Conservation (phyloP, 2,113 vertebrate genomes). For the Piprites chloris region DNA sequence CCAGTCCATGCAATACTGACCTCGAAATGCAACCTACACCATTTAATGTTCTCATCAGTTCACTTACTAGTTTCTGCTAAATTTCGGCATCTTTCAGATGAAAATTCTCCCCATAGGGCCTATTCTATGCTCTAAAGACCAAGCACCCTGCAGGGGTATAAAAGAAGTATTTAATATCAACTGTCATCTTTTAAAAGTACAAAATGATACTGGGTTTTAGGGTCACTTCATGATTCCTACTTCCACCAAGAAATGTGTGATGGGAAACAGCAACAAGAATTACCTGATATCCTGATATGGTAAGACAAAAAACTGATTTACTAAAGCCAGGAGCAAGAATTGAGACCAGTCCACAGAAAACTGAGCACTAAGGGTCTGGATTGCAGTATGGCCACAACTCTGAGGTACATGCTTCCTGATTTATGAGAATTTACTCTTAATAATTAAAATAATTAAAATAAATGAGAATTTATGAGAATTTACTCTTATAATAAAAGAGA, state of each 20-base stretch:
- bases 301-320: neutral
- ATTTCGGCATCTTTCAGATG: neutral
- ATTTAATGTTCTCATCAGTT: neutral
- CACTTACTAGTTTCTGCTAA: neutral
- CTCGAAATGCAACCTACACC: neutral
- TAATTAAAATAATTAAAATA: no score
- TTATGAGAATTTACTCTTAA: neutral
- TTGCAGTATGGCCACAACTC: neutral
- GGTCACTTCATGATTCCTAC: neutral
- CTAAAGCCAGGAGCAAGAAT: neutral
- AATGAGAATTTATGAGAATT: no score
- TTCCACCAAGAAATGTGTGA: neutral
- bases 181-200: neutral
- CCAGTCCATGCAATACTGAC: neutral
- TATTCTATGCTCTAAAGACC: neutral
- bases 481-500: no score
- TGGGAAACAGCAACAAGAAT: neutral
- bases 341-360: neutral
- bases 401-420: neutral
- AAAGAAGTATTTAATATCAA: neutral
- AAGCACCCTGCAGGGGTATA: neutral
- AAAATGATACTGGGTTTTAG: neutral
- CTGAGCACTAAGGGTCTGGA: neutral
- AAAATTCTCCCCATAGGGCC: rapidly evolving
- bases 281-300: neutral